Evolutionary conservation across 37 sponge, comb jelly and placozoan genomes (phyloP), one percentile per base, ranked within the genome.

Genomic region (Hexactinellida sp.): DNA sequence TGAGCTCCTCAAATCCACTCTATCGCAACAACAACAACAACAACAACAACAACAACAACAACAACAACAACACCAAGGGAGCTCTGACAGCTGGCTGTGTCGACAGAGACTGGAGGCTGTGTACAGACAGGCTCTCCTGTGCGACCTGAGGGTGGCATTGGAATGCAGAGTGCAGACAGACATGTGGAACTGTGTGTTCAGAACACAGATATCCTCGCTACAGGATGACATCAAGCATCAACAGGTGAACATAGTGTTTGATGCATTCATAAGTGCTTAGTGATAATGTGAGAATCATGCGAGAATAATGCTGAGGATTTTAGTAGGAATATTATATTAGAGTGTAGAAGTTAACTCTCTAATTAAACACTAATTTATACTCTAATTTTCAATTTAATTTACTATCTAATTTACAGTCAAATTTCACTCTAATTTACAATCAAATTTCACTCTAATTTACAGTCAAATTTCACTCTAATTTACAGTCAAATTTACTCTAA

Each of bases 1-100:
- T 63, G 76, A 63, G 76, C 76, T 63, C 76, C 76, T 63, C 76
- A 63, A 63, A n/a, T 63, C 76, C 30, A 63, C 3, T n/a, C 3
- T 63, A n/a, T 32, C 25, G 13, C 76, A n/a, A 21, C 76, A 63
- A 25, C 76, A 63, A n/a, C 5, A 5, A 5, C 47, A 5, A 16
- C 5, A 5, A 5, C 5, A 5, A 5, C 13, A 13, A 5, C 47
- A 5, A 5, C 10, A 5, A 5, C 76, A n/a, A 21, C 76, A 63
- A 25, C 76, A 63, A n/a, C n/a, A n/a, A n/a, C n/a, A n/a, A n/a
- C n/a, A n/a, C n/a, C 32, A 10, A 10, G 76, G 19, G 32, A 23
- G 5, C 76, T 25, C 76, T 23, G 19, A 7, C 34, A 7, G 1
- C 28, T 63, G 76, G 76, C 5, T 23, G 5, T 32, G 32, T 63